A percentile compares a stretch with the other conserved stretches of the same genome.
phyloP scores from a whole-genome alignment of 2,797 vertebrate species.

The Choloepus didactylus region DNA sequence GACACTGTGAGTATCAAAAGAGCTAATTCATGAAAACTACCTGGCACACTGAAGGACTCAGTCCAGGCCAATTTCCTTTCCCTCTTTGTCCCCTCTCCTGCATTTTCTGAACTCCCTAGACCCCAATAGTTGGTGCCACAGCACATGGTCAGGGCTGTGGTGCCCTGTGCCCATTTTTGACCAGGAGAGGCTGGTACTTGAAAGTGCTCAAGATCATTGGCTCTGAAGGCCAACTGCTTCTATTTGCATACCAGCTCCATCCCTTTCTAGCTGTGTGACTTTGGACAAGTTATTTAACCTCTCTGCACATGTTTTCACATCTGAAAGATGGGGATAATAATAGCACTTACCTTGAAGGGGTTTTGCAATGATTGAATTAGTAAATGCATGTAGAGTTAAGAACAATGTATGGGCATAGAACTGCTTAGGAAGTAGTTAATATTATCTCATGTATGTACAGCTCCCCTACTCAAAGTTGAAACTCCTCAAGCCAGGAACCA shows the following conservation, averaged over 20 bases:
- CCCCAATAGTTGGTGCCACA: neutral
- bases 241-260: neutral
- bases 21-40: neutral
- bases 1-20: neutral
- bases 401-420: neutral
- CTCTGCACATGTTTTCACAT: constrained; percentile 26
- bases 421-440: neutral
- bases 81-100: neutral
- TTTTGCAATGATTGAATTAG: neutral
- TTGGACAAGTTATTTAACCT: neutral
- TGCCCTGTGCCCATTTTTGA: neutral
- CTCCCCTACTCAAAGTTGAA: neutral
- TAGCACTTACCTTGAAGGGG: neutral
- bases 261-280: neutral
- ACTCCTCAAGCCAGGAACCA: neutral
- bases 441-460: neutral
- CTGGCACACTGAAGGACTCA: fast-evolving
- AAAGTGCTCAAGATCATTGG: neutral
- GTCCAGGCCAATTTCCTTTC: neutral
- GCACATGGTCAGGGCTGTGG: neutral
- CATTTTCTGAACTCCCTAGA: neutral
- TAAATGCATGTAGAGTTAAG: neutral
- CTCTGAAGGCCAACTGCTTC: neutral
- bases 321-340: neutral
- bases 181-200: neutral